A percentile compares a stretch with the other conserved stretches of the same genome.
Evolutionary conservation across 2,113 vertebrate species (phyloP).

Genomic region (Candoia aspera): DNA sequence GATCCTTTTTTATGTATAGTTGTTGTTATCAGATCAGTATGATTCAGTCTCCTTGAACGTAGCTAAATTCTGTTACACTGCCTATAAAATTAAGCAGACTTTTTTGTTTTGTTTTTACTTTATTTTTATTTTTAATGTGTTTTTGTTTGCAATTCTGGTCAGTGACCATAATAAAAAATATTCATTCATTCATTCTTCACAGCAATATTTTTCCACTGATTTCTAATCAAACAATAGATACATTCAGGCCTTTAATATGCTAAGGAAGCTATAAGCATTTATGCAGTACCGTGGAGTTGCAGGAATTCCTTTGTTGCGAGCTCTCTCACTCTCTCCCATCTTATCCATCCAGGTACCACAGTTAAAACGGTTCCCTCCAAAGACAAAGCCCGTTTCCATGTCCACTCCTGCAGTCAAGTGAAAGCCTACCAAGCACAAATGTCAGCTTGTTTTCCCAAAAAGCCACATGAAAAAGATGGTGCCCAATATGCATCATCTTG

Average conservation of each 20-base stretch:
- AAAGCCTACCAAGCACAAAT: conserved; percentile 79
- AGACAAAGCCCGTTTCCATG: conserved; percentile 88
- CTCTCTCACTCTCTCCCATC: conserved; percentile 93
- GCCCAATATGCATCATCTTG: no score
- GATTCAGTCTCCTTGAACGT: neutral
- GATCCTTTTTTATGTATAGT: neutral
- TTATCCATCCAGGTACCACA: conserved; percentile 99
- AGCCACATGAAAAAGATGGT: neutral
- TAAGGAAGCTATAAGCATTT: neutral
- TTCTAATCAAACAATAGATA: neutral
- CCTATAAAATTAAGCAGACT: neutral
- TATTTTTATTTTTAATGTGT: neutral
- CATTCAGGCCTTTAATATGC: neutral
- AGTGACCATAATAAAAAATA: neutral
- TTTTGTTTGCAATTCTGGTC: neutral
- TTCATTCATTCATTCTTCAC: neutral
- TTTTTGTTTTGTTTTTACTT: neutral
- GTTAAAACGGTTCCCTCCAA: conserved; percentile 92
- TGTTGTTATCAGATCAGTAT: neutral
- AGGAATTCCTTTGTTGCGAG: conserved; percentile 89
- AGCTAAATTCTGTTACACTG: neutral
- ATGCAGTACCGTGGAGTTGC: conserved; percentile 77
- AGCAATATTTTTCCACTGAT: neutral
- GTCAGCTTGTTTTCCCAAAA: neutral
- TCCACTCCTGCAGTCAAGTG: conserved; percentile 80